phyloP scores from a whole-genome alignment of 2,888 invertebrate species.

The Coleophora flavipennella region DNA sequence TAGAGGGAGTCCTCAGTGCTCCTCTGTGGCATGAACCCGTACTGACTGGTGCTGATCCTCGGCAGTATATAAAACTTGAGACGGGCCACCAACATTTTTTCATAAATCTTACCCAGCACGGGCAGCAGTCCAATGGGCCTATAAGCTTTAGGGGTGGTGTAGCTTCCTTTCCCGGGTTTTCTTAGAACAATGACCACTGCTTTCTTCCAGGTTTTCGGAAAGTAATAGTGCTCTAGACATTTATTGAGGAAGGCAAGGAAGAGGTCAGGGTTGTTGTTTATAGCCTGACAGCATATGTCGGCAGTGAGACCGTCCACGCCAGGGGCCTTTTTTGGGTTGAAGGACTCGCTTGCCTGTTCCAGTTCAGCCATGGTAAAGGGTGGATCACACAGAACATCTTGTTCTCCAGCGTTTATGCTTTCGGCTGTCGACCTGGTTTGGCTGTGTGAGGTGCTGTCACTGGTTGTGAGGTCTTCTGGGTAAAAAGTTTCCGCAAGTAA shows the following conservation, averaged over 20 bases:
- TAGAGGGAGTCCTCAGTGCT: conserved; percentile 4
- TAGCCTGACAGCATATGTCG: conserved; percentile 14
- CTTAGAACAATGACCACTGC: conserved; percentile 3
- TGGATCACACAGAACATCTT: conserved; percentile 5
- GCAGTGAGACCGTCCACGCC: conserved; percentile 15
- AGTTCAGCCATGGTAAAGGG: conserved; percentile 9
- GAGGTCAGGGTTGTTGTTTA: conserved; percentile 1
- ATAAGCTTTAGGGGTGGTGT: conserved; percentile 3
- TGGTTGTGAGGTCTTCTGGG: neutral
- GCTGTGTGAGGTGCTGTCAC: neutral
- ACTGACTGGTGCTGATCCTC: conserved; percentile 6
- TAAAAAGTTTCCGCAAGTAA: neutral
- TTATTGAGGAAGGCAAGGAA: conserved; percentile 4
- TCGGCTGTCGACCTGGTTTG: neutral
- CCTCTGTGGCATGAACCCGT: conserved; percentile 12
- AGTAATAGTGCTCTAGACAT: conserved; percentile 1
- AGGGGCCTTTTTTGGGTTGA: conserved; percentile 15
- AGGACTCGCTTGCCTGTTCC: neutral
- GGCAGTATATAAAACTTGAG: conserved; percentile 4
- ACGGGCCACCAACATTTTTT: conserved; percentile 8
- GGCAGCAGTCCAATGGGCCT: conserved; percentile 11
- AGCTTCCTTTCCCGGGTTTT: conserved; percentile 6
- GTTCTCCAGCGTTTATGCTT: neutral
- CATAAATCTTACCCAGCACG: conserved; percentile 9
- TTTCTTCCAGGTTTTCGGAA: conserved; percentile 7